Evolutionary conservation across 2,888 invertebrate genomes (phyloP).

Genomic region (Meloe dianella): DNA sequence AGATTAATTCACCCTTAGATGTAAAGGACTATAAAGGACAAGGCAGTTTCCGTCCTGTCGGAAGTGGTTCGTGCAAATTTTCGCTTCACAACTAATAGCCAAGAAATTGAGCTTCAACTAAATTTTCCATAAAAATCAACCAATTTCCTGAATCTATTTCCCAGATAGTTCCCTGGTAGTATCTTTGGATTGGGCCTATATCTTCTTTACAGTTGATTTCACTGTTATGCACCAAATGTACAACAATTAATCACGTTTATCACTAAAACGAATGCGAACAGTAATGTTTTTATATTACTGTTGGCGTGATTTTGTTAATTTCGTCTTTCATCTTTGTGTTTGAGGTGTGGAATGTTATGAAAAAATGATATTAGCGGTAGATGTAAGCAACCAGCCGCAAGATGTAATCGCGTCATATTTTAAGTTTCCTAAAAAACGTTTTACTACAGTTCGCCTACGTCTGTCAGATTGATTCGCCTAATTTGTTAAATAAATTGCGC

Average conservation of each 20-base stretch:
- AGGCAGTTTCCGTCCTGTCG: slow-evolving; percentile 12
- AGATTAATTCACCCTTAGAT: slow-evolving; percentile 22
- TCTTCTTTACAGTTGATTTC: slow-evolving; percentile 28
- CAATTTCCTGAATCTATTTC: background rate
- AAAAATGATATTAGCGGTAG: slow-evolving; percentile 36
- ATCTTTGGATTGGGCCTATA: background rate
- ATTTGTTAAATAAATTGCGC: slow-evolving; percentile 42
- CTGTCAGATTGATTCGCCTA: slow-evolving; percentile 40
- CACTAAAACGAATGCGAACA: slow-evolving; percentile 15
- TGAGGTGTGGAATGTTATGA: slow-evolving; percentile 34
- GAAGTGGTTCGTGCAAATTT: slow-evolving; percentile 25
- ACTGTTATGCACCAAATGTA: slow-evolving; percentile 22
- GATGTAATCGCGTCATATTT: slow-evolving; percentile 39
- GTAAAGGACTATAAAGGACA: too few relatives aligned
- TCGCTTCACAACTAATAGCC: slow-evolving; percentile 21
- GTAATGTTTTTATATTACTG: background rate
- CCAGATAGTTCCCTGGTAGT: background rate
- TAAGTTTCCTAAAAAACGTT: slow-evolving; percentile 28
- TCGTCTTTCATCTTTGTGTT: slow-evolving; percentile 35
- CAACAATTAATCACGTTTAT: slow-evolving; percentile 33
- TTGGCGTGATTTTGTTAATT: slow-evolving; percentile 36
- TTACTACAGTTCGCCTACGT: slow-evolving; percentile 31
- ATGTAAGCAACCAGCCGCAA: slow-evolving; percentile 34
- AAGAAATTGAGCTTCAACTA: slow-evolving; percentile 19
- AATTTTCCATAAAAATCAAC: slow-evolving; percentile 13